Evolutionary conservation across 2,113 vertebrate species (phyloP).

Genomic region (Pica pica): DNA sequence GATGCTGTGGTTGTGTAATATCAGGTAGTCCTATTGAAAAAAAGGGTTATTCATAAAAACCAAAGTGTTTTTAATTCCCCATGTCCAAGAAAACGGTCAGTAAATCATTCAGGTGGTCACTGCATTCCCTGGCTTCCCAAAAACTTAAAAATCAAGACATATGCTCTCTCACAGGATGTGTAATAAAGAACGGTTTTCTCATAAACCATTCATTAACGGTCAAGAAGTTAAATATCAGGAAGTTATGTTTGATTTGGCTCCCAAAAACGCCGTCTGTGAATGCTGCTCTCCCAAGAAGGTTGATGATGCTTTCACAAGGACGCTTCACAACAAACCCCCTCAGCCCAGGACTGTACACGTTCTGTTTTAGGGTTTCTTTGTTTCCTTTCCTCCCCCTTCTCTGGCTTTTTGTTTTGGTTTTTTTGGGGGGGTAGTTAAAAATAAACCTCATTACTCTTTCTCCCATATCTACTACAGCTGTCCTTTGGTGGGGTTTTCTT

Average conservation of each 20-base stretch:
- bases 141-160: not conserved
- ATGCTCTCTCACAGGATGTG: fast-evolving
- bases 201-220: not conserved
- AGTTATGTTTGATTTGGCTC: not conserved
- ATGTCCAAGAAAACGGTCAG: too few species aligned
- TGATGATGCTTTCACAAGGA: not conserved
- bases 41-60: not conserved
- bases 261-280: fast-evolving
- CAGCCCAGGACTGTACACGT: fast-evolving
- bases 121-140: not conserved
- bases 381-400: not conserved
- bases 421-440: too few species aligned
- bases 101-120: not conserved
- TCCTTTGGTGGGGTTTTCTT: not conserved
- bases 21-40: not conserved
- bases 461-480: too few species aligned
- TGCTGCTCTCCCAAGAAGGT: not conserved
- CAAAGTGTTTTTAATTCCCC: not conserved
- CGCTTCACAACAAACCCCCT: not conserved
- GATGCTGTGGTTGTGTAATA: not conserved
- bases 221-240: not conserved
- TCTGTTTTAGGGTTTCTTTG: not conserved
- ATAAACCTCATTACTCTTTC: too few species aligned
- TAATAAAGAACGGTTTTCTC: not conserved
- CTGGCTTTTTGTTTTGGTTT: not conserved